Conservation (phyloP, 1,140 invertebrate genomes). For the Aphidius gifuensis region DNA sequence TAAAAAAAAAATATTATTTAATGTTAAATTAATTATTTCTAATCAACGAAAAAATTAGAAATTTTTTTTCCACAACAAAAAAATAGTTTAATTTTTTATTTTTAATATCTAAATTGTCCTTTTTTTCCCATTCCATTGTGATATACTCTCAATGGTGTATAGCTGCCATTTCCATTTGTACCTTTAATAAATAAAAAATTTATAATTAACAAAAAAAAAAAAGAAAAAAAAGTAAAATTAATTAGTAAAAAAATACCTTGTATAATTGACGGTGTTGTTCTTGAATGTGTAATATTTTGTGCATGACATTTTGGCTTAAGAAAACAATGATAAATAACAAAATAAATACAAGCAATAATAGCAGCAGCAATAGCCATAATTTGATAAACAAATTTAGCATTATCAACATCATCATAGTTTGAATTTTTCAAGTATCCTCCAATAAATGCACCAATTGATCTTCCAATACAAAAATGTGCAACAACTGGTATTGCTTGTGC, state of each 20-base stretch:
- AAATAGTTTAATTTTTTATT: background rate
- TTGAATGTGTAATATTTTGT: constrained; percentile 56
- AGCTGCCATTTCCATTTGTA: constrained; percentile 68
- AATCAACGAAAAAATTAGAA: background rate
- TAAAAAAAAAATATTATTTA: background rate
- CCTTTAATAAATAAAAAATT: constrained; percentile 51
- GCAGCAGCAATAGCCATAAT: constrained; percentile 64
- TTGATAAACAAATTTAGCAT: constrained; percentile 55
- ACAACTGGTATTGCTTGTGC: constrained; percentile 79
- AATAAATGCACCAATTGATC: constrained; percentile 64
- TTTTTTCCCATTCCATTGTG: constrained; percentile 74
- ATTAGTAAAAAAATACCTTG: constrained; percentile 44
- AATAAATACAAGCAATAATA: constrained; percentile 63
- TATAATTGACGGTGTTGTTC: constrained; percentile 53
- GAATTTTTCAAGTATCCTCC: constrained; percentile 54
- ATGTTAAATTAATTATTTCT: too few species aligned
- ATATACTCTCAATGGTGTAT: constrained; percentile 73
- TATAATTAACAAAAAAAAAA: constrained; percentile 1
- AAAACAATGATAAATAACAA: constrained; percentile 67
- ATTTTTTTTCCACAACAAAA: background rate
- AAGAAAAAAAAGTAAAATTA: constrained; percentile 12
- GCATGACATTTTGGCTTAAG: constrained; percentile 68
- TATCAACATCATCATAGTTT: constrained; percentile 38
- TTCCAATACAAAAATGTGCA: constrained; percentile 76
- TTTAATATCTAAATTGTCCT: constrained; percentile 74